Evolutionary conservation across 2,888 invertebrate genomes (phyloP).

Genomic region (Tenthredo notha): DNA sequence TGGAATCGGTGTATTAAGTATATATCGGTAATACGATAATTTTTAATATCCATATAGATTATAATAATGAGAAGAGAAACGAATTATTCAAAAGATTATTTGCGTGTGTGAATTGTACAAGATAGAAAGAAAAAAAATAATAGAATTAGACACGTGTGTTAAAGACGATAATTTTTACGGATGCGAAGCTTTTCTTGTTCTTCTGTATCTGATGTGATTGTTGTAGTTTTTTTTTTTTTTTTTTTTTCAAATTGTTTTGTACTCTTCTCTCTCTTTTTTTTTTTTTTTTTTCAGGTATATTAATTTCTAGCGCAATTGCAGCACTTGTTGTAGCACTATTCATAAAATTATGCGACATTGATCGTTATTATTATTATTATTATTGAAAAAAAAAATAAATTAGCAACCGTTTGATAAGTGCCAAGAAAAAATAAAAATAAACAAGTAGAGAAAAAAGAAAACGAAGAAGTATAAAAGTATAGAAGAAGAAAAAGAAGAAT

Average conservation of each 20-base stretch:
- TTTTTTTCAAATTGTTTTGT: not conserved
- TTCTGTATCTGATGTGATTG: not conserved
- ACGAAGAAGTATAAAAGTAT: not conserved
- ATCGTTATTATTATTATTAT: conserved; percentile 15
- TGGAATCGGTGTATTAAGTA: too few species aligned
- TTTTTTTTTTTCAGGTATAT: not conserved
- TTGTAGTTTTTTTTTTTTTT: not conserved
- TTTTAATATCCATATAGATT: not conserved
- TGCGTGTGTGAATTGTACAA: not conserved
- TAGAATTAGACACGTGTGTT: conserved; percentile 38
- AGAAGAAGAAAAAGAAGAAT: conserved; percentile 15
- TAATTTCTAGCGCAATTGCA: not conserved
- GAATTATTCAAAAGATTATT: conserved; percentile 54
- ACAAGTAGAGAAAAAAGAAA: conserved; percentile 49
- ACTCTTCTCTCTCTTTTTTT: not conserved
- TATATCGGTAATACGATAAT: not conserved
- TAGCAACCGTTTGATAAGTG: conserved; percentile 46
- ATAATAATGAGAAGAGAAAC: conserved; percentile 26
- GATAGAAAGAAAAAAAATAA: conserved; percentile 48
- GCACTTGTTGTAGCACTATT: too few species aligned
- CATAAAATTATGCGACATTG: not conserved
- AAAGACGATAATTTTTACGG: conserved; percentile 14
- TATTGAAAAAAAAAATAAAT: not conserved
- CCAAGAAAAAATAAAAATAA: conserved; percentile 29
- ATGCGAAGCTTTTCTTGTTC: conserved; percentile 38